Evolutionary conservation across 2,113 vertebrate species (phyloP).

Genomic region (Platichthys stellatus): DNA sequence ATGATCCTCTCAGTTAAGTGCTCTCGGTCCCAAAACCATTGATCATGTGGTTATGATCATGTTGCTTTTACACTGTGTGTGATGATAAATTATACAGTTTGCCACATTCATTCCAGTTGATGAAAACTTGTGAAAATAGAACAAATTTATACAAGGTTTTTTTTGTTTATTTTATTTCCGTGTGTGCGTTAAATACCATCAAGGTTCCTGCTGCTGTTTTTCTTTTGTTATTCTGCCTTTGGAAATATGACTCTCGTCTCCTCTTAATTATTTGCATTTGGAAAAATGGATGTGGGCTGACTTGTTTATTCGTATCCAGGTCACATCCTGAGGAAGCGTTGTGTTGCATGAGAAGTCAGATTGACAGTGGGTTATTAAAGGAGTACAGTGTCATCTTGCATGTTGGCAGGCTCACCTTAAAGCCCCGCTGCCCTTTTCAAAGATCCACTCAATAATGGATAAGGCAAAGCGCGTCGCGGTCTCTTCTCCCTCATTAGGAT

Average conservation of each 20-base stretch:
- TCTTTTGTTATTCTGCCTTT: background rate
- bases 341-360: conserved; percentile 35
- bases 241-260: background rate
- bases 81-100: conserved; percentile 39
- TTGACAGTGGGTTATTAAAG: conserved; percentile 51
- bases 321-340: conserved; percentile 39
- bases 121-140: conserved; percentile 19
- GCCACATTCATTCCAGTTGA: background rate
- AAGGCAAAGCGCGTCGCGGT: conserved; percentile 44
- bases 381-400: conserved; percentile 59
- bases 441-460: conserved; percentile 67
- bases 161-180: background rate
- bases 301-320: conserved; percentile 33
- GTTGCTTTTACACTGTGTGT: conserved; percentile 20
- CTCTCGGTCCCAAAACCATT: conserved; percentile 41
- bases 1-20: conserved; percentile 60
- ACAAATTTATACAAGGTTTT: background rate
- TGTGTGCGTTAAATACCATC: background rate
- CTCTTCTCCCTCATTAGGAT: conserved; percentile 69
- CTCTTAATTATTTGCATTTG: conserved; percentile 35
- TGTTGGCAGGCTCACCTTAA: conserved; percentile 55
- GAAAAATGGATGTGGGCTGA: conserved; percentile 1
- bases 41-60: conserved; percentile 44
- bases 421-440: conserved; percentile 57
- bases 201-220: background rate